Evolutionary conservation across 2,797 vertebrate genomes (phyloP).

Genomic region (Telmatherina bonti): DNA sequence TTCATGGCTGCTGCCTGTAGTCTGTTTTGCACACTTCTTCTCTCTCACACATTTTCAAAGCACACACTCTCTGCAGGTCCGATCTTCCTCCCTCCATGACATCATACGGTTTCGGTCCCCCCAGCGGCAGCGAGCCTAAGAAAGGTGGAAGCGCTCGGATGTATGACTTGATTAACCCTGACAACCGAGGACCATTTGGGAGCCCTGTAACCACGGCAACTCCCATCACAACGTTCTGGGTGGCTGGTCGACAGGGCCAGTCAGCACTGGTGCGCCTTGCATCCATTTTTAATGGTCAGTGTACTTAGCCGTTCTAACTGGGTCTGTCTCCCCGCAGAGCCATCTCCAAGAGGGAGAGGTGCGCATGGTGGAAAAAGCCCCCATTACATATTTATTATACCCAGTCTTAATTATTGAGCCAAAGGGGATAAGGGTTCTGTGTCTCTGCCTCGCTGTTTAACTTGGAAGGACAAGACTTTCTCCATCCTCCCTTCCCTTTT

Average conservation of each 20-base stretch:
- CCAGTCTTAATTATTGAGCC: conserved; percentile 79
- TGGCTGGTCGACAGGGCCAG: conserved; percentile 67
- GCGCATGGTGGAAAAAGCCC: conserved; percentile 75
- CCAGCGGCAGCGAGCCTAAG: conserved; percentile 48
- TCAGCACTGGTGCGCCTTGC: conserved; percentile 64
- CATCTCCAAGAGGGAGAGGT: conserved; percentile 70
- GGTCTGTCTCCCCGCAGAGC: conserved; percentile 69
- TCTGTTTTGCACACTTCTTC: conserved; percentile 12
- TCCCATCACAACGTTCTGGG: conserved; percentile 77
- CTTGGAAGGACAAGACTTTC: conserved; percentile 36
- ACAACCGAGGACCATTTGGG: conserved; percentile 80
- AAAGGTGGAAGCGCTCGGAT: conserved; percentile 55
- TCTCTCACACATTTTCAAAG: conserved; percentile 18
- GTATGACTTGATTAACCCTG: conserved; percentile 80
- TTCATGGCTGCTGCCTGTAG: conserved; percentile 9
- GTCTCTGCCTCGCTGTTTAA: conserved; percentile 39
- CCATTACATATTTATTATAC: conserved; percentile 82
- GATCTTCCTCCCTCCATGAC: conserved; percentile 67
- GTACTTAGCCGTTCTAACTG: conserved; percentile 79
- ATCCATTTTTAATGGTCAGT: conserved; percentile 81
- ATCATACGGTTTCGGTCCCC: conserved; percentile 64
- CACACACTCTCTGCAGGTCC: conserved; percentile 30
- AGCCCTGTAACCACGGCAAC: conserved; percentile 79
- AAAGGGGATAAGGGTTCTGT: conserved; percentile 62
- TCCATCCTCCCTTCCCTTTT: conserved; percentile 30